Percentiles rank a stretch among this genome's conserved stretches.
phyloP scores from a whole-genome alignment of 1,140 invertebrate genomes.

The Prorops nasuta region DNA sequence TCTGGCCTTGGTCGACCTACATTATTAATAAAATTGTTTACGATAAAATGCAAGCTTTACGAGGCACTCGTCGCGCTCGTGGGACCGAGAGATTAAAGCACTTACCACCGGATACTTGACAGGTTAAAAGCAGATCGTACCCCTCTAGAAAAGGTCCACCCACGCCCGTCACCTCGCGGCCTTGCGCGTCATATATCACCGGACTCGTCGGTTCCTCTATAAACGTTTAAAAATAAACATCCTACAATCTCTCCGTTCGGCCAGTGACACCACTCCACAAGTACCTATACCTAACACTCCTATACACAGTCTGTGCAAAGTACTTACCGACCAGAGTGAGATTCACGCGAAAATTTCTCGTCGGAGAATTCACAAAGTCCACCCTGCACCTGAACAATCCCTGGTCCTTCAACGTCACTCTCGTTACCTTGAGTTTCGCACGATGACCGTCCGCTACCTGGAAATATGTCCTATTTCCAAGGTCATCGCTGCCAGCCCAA shows the following conservation, averaged over 20 bases:
- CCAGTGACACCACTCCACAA: too few species aligned
- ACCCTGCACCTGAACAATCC: constrained; percentile 80
- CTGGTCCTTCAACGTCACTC: constrained; percentile 71
- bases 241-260: too few species aligned
- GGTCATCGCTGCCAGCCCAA: constrained; percentile 72
- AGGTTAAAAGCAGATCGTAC: constrained; percentile 74
- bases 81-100: constrained; percentile 23
- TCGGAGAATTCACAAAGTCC: constrained; percentile 82
- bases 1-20: constrained; percentile 69
- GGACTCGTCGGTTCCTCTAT: constrained; percentile 75
- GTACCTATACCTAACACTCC: too few species aligned
- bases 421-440: constrained; percentile 71
- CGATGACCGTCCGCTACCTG: constrained; percentile 68
- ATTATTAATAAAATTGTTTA: constrained; percentile 22
- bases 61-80: neutral
- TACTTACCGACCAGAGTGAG: constrained; percentile 82
- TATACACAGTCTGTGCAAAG: too few species aligned
- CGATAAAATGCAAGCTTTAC: constrained; percentile 23
- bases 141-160: constrained; percentile 83
- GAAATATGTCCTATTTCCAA: constrained; percentile 74
- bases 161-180: constrained; percentile 69
- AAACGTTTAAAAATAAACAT: constrained; percentile 32
- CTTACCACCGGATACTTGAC: constrained; percentile 81
- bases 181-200: constrained; percentile 77
- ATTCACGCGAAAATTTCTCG: constrained; percentile 80